These are phyloP conservation scores for Scylla paramamosain DNA, from an alignment of 1,140 invertebrate species.

Conservation along the genomic window DNA sequence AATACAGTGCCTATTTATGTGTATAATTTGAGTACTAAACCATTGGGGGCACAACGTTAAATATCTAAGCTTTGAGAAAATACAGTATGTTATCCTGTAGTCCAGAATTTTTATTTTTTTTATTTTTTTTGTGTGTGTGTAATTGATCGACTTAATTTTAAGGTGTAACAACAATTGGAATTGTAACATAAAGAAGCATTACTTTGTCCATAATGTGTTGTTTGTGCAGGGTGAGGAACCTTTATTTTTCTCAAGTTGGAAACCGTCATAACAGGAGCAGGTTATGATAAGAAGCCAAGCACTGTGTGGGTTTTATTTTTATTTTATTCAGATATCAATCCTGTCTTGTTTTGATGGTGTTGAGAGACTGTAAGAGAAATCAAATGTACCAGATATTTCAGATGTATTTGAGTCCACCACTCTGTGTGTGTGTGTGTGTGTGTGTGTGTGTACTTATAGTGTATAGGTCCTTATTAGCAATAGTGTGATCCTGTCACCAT, in stretches of 20 bases:
- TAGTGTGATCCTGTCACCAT: background rate
- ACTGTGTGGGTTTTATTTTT: too few relatives aligned
- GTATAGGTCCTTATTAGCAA: background rate
- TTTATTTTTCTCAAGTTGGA: background rate
- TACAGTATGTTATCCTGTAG: background rate
- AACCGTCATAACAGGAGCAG: too few relatives aligned
- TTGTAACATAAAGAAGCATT: background rate
- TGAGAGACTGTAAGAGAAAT: too few relatives aligned
- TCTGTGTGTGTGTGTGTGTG: slow-evolving; percentile 31
- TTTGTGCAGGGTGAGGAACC: background rate
- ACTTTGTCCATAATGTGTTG: background rate
- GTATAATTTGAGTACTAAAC: background rate
- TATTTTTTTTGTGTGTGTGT: too few relatives aligned
- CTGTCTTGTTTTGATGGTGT: too few relatives aligned
- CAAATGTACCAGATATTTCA: too few relatives aligned
- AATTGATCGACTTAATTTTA: too few relatives aligned
- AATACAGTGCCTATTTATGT: background rate
- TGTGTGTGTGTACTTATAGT: background rate
- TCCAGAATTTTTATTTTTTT: too few relatives aligned
- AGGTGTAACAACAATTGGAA: too few relatives aligned
- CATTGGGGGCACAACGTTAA: background rate
- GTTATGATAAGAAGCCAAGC: too few relatives aligned
- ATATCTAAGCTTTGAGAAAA: background rate
- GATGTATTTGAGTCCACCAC: background rate
- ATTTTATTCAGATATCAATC: too few relatives aligned